Evolutionary conservation across 2,888 invertebrate species (phyloP).

Genomic region (Calephelis perditalis): DNA sequence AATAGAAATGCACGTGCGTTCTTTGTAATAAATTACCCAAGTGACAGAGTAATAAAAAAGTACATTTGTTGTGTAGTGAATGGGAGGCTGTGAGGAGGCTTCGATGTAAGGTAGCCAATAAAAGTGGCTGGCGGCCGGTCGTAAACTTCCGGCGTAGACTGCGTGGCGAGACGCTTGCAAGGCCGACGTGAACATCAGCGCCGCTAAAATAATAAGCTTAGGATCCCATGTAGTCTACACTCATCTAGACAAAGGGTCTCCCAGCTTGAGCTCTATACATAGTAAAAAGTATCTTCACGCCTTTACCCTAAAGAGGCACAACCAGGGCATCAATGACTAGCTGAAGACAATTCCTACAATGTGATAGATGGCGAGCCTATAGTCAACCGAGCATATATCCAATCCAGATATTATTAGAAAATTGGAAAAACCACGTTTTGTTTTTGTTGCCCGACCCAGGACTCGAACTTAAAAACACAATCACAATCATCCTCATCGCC

Average conservation of each 20-base stretch:
- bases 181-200: slow-evolving; percentile 36
- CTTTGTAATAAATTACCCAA: slow-evolving; percentile 77
- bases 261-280: no score
- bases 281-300: no score
- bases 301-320: no score
- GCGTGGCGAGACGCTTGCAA: slow-evolving; percentile 69
- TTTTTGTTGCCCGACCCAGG: no score
- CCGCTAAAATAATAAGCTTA: slow-evolving; percentile 36
- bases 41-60: slow-evolving; percentile 77
- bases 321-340: no score
- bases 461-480: no score
- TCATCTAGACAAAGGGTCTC: background rate
- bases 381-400: no score
- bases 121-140: slow-evolving; percentile 70
- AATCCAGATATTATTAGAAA: no score
- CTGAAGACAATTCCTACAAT: no score
- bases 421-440: no score
- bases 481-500: no score
- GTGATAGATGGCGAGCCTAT: no score
- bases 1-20: slow-evolving; percentile 78
- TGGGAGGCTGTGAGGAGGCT: slow-evolving; percentile 73
- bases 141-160: slow-evolving; percentile 72
- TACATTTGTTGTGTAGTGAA: slow-evolving; percentile 74
- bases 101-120: slow-evolving; percentile 74
- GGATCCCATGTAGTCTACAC: slow-evolving; percentile 13